Conservation (phyloP, 2,113 vertebrate species). For the Chionis minor region DNA sequence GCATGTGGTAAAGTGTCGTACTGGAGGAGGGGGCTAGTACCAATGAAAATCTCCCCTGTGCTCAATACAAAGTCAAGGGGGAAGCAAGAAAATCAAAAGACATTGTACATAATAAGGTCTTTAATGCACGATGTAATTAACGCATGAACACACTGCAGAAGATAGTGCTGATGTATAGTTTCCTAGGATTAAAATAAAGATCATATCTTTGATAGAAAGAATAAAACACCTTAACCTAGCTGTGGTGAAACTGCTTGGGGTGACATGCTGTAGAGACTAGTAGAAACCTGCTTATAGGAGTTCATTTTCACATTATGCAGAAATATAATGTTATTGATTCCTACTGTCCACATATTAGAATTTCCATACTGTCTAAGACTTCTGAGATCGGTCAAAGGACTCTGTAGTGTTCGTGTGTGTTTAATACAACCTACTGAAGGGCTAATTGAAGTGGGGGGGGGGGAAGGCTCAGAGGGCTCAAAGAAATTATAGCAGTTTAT, state of each 20-base stretch:
- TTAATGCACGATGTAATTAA: background rate
- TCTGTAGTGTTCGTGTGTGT: background rate
- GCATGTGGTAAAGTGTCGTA: background rate
- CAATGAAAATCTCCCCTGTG: background rate
- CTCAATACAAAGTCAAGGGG: background rate
- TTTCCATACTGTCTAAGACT: background rate
- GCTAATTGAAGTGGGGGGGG: background rate
- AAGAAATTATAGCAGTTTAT: constrained; percentile 28
- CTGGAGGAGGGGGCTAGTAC: background rate
- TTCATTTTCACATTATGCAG: background rate
- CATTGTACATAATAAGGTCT: background rate
- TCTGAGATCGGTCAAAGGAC: background rate
- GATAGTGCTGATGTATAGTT: background rate
- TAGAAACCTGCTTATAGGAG: background rate
- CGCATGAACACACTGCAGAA: background rate
- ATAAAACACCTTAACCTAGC: background rate
- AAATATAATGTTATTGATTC: background rate
- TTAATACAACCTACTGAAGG: background rate
- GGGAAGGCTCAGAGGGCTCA: background rate
- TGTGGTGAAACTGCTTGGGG: background rate
- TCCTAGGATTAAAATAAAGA: background rate
- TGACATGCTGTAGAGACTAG: background rate
- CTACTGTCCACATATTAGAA: background rate
- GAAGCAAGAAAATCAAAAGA: background rate
- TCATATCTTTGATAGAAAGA: background rate